Conservation (phyloP, 2,797 vertebrate genomes). For the Phataginus tetradactyla region DNA sequence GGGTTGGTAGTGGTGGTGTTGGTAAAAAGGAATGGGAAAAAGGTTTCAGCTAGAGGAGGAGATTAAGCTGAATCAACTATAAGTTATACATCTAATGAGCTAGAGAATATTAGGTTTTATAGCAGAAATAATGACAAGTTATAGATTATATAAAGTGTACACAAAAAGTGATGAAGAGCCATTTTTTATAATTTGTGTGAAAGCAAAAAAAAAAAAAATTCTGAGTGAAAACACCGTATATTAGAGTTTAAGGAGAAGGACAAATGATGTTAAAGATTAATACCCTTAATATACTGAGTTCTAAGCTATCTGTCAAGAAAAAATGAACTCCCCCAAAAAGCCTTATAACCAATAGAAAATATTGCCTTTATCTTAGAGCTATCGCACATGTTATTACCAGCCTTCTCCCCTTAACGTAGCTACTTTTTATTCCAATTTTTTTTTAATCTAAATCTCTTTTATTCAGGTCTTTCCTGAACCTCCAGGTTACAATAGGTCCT, state of each 20-base stretch:
- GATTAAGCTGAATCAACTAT: neutral
- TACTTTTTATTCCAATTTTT: neutral
- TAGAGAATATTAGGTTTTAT: slow-evolving; percentile 21
- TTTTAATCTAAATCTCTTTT: neutral
- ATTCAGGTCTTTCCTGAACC: neutral
- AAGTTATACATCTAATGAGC: neutral
- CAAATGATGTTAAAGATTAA: slow-evolving; percentile 44
- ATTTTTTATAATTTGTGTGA: slow-evolving; percentile 45
- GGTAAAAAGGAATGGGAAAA: neutral
- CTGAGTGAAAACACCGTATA: neutral
- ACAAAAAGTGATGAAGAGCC: neutral
- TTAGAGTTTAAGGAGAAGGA: neutral
- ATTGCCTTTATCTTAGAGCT: neutral
- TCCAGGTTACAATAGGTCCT: neutral
- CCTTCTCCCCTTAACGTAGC: neutral
- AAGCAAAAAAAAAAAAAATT: neutral
- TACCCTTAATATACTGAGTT: neutral
- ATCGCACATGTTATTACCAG: neutral
- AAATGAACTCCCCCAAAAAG: neutral
- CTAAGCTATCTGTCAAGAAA: slow-evolving; percentile 43
- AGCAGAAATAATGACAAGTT: slow-evolving; percentile 38
- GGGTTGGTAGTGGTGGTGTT: neutral
- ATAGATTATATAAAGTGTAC: neutral
- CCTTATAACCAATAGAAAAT: neutral
- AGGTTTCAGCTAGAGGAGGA: neutral